Conservation (phyloP, 2,888 invertebrate species). For the Apodemia duryi region DNA sequence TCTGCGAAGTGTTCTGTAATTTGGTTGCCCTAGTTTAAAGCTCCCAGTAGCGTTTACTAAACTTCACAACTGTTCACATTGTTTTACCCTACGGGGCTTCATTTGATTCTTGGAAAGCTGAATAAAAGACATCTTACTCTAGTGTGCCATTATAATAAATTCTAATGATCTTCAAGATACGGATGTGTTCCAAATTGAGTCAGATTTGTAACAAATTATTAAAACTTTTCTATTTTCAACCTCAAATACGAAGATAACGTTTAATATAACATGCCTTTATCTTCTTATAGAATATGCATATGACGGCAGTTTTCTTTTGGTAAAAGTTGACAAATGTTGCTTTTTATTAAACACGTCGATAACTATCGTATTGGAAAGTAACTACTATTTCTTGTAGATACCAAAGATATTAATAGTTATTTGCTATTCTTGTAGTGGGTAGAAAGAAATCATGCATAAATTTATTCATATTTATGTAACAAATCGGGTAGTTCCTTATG, state of each 20-base stretch:
- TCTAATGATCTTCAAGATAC: slow-evolving; percentile 50
- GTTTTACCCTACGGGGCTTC: slow-evolving; percentile 38
- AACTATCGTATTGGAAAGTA: too few species aligned
- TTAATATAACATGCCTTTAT: too few species aligned
- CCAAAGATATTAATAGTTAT: too few species aligned
- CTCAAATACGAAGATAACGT: background rate
- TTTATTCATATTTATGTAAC: too few species aligned
- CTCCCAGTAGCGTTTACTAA: slow-evolving; percentile 33
- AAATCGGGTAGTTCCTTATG: too few species aligned
- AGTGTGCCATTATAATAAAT: slow-evolving; percentile 44
- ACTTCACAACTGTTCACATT: slow-evolving; percentile 35
- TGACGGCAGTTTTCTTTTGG: too few species aligned
- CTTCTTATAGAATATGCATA: too few species aligned
- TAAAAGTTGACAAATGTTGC: too few species aligned
- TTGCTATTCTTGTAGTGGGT: too few species aligned
- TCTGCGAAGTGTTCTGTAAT: slow-evolving; percentile 2
- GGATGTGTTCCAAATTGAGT: slow-evolving; percentile 41
- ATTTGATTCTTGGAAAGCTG: slow-evolving; percentile 44
- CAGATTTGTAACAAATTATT: slow-evolving; percentile 26
- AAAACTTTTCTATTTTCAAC: background rate
- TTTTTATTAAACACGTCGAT: too few species aligned
- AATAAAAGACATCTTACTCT: slow-evolving; percentile 42
- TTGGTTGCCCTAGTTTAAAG: slow-evolving; percentile 20
- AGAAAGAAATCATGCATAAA: too few species aligned
- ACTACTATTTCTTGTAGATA: too few species aligned